phyloP scores from a whole-genome alignment of 2,113 vertebrate genomes.

The Ramphastos sulfuratus region DNA sequence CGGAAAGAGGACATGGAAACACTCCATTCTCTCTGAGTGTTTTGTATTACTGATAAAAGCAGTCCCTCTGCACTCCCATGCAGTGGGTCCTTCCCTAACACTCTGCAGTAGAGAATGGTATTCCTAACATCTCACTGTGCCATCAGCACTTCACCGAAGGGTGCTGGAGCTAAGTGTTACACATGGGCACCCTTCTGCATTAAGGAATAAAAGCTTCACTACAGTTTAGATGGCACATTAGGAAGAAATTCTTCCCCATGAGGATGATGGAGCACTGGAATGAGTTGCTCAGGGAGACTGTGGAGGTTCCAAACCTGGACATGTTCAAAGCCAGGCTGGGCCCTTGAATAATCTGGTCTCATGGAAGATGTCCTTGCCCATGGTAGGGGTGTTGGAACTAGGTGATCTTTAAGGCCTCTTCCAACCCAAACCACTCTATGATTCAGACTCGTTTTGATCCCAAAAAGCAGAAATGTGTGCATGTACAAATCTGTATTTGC shows the following conservation, averaged over 20 bases:
- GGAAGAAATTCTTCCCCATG: too few species aligned
- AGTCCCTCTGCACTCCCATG: neutral
- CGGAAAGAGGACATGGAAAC: neutral
- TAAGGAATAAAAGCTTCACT: neutral
- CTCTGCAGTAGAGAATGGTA: neutral
- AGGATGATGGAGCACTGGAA: too few species aligned
- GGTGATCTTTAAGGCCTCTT: too few species aligned
- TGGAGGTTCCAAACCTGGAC: too few species aligned
- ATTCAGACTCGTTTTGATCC: neutral
- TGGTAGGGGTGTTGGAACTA: too few species aligned
- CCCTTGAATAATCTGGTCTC: too few species aligned
- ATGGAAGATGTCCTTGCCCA: too few species aligned
- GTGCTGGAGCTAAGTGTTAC: neutral
- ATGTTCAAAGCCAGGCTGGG: too few species aligned
- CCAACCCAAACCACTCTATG: neutral
- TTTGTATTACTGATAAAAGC: neutral
- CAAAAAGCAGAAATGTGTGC: neutral
- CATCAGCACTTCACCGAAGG: neutral
- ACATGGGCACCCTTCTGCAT: neutral
- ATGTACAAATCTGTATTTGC: neutral
- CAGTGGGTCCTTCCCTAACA: neutral
- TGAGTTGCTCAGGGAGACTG: too few species aligned
- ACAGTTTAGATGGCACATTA: neutral
- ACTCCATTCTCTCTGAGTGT: neutral
- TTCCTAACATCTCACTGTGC: neutral